Evolutionary conservation across 1,140 invertebrate species (phyloP).

Genomic region (Cherax destructor): DNA sequence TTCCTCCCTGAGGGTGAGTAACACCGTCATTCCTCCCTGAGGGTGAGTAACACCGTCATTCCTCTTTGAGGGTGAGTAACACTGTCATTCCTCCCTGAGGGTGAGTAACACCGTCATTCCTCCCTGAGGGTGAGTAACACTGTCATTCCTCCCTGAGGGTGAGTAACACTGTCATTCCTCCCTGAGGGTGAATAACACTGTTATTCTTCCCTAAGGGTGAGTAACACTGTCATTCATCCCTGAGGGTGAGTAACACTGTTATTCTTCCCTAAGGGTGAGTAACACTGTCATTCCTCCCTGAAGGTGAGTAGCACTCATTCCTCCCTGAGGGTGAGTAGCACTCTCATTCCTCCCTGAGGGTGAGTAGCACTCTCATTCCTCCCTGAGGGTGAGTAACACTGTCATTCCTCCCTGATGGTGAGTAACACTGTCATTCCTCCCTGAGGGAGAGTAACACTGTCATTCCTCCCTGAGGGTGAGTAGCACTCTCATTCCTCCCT

Average conservation of each 20-base stretch:
- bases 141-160: slow-evolving; percentile 20
- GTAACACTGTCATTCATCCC: background rate
- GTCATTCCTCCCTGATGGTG: slow-evolving; percentile 20
- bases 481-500: background rate
- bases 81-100: background rate
- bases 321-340: slow-evolving; percentile 28
- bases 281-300: background rate
- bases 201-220: slow-evolving; percentile 47
- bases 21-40: background rate
- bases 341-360: slow-evolving; percentile 5
- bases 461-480: slow-evolving; percentile 32
- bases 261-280: slow-evolving; percentile 27
- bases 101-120: background rate
- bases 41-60: background rate
- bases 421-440: background rate
- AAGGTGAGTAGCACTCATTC: background rate
- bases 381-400: slow-evolving; percentile 27
- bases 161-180: background rate
- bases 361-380: background rate
- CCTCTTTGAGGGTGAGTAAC: slow-evolving; percentile 29
- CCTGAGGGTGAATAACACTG: too few species aligned
- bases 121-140: slow-evolving; percentile 28
- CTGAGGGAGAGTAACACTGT: slow-evolving; percentile 17
- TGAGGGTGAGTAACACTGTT: slow-evolving; percentile 11
- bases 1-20: slow-evolving; percentile 32